Evolutionary conservation across 1,140 invertebrate species (phyloP), one percentile per base, ranked within the genome.

Genomic region (Teleogryllus occipitalis): DNA sequence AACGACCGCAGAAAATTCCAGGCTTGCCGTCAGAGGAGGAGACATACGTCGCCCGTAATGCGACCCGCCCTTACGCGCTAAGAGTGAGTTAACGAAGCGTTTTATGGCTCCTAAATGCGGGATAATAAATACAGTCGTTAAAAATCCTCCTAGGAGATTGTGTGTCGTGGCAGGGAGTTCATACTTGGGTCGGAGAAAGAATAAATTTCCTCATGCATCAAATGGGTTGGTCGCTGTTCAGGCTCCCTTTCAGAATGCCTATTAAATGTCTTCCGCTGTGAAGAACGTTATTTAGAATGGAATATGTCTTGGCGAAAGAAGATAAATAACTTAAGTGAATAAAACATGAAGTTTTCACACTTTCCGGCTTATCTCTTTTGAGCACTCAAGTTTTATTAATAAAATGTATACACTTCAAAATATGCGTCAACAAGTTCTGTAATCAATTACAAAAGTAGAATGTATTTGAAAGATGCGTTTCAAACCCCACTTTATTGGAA

Each of bases 81-180:
- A 18, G 54, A 65, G 10, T 65, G 54, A 65, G 54, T 65, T 65
- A 65, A 65, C 54, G 54, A 65, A 65, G 54, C 54, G 54, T 65
- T 65, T 65, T 65, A 65, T 65, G 54, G 18, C 54, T 65, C 54
- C 18, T 65, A 65, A 65, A 65, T 65, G 54, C 54, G 18, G 54
- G 54, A 65, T 65, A 65, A 65, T 65, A 65, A 65, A 65, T 65
- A 65, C 54, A 65, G 54, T 18, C 54, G 54, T 65, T 65, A 65
- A 65, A 65, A 65, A 65, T 65, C 54, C 54, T 65, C 54, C 54
- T 65, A 65, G 54, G 54, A 65, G 54, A 65, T 65, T 65, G 54
- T 54, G 15, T 65, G 54, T 65, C 54, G 54, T 18, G 54, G 54
- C 54, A 14, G 10, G 10, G 10, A 10, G 54, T 65, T 65, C 18